Evolutionary conservation across 2,797 vertebrate genomes (phyloP).

Genomic region (Sparus aurata): DNA sequence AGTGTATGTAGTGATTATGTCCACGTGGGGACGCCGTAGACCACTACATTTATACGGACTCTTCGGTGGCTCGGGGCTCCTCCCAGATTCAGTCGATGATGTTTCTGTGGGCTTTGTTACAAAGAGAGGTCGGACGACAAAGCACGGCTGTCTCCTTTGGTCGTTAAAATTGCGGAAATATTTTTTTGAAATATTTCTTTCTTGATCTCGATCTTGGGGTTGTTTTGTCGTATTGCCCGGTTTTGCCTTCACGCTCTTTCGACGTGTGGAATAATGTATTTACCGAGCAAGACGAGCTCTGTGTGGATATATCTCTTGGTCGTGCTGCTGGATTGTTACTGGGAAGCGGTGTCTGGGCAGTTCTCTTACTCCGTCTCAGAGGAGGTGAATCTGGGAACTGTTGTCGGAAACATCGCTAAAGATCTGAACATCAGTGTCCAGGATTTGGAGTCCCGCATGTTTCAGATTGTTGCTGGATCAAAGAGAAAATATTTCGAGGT

Average conservation of each 20-base stretch:
- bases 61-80: conserved; percentile 25
- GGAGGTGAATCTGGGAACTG: conserved; percentile 71
- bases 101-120: conserved; percentile 35
- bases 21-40: conserved; percentile 66
- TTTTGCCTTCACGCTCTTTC: too few relatives aligned
- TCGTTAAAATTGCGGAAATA: too few relatives aligned
- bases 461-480: conserved; percentile 72
- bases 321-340: neutral
- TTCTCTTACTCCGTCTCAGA: conserved; percentile 78
- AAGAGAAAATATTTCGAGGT: conserved; percentile 61
- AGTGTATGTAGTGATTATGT: too few relatives aligned
- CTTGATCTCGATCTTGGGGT: too few relatives aligned
- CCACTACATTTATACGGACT: conserved; percentile 15
- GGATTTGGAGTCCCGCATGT: conserved; percentile 53
- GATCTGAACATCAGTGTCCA: conserved; percentile 72
- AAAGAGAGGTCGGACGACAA: conserved; percentile 44
- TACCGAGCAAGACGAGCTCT: too few relatives aligned
- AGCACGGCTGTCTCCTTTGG: neutral
- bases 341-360: conserved; percentile 49
- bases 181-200: too few relatives aligned
- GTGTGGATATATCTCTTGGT: too few relatives aligned
- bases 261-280: too few relatives aligned
- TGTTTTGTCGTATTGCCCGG: too few relatives aligned
- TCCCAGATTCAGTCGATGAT: conserved; percentile 48
- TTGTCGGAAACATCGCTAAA: conserved; percentile 78